Evolutionary conservation across 2,797 vertebrate genomes (phyloP).

Genomic region (Antennarius maculatus): DNA sequence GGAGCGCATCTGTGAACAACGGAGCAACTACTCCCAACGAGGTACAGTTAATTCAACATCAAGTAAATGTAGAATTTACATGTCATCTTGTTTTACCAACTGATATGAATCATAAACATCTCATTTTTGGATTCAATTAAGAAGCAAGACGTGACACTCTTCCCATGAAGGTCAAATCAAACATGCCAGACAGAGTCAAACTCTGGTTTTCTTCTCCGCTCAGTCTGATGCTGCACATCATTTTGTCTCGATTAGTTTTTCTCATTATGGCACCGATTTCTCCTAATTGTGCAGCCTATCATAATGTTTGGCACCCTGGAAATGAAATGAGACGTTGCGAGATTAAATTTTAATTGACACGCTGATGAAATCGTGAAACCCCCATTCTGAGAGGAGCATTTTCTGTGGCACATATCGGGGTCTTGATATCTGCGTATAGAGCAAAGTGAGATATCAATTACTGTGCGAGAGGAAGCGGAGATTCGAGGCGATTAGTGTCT

Average conservation of each 20-base stretch:
- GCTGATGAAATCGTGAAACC: constrained; percentile 55
- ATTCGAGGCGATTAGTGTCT: constrained; percentile 17
- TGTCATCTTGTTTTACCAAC: not conserved
- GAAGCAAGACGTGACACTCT: constrained; percentile 51
- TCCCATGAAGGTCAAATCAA: constrained; percentile 68
- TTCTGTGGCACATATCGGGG: constrained; percentile 35
- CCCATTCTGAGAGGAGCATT: constrained; percentile 34
- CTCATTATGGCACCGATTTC: constrained; percentile 29
- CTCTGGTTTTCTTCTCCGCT: not conserved
- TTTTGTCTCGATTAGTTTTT: constrained; percentile 7
- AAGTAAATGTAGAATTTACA: not conserved
- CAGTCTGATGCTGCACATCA: constrained; percentile 1
- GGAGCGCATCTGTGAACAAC: constrained; percentile 77
- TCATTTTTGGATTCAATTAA: constrained; percentile 12
- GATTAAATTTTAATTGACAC: constrained; percentile 63
- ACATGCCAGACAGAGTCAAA: constrained; percentile 32
- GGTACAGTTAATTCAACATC: constrained; percentile 73
- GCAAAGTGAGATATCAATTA: constrained; percentile 60
- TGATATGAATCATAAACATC: constrained; percentile 5
- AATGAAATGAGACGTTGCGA: constrained; percentile 48
- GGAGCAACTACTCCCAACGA: constrained; percentile 85
- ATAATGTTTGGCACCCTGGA: constrained; percentile 34
- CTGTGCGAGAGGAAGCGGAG: constrained; percentile 31
- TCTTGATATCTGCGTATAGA: constrained; percentile 31
- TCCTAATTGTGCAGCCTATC: constrained; percentile 26